Evolutionary conservation across 2,113 vertebrate genomes (phyloP).

Genomic region (Cricetomys ansorgei): DNA sequence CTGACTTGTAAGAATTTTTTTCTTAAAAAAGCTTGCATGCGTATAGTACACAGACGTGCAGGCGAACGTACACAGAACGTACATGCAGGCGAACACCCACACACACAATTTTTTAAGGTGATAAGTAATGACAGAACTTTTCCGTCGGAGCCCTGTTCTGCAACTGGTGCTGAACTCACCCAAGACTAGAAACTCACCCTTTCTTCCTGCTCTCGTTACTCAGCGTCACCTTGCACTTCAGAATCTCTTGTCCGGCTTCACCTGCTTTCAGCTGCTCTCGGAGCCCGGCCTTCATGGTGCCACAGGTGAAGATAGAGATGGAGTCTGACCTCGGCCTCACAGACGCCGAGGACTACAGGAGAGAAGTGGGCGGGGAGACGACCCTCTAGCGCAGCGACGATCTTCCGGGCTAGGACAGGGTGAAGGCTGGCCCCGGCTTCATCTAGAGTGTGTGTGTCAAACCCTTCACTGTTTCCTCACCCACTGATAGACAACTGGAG

Average conservation of each 20-base stretch:
- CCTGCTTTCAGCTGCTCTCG: slow-evolving; percentile 90
- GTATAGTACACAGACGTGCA: background rate
- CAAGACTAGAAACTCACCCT: background rate
- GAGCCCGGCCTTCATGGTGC: slow-evolving; percentile 90
- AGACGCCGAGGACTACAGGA: slow-evolving; percentile 87
- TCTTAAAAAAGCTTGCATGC: background rate
- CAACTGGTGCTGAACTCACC: background rate
- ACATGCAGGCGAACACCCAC: background rate
- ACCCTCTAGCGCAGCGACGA: slow-evolving; percentile 86
- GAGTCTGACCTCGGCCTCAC: slow-evolving; percentile 94
- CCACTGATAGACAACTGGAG: background rate
- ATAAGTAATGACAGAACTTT: background rate
- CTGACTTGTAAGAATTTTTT: background rate
- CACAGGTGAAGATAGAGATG: slow-evolving; percentile 98
- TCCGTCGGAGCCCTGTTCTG: background rate
- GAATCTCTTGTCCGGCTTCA: slow-evolving; percentile 97
- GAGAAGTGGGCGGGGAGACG: slow-evolving; percentile 93
- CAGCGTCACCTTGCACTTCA: slow-evolving; percentile 98
- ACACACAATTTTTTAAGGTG: background rate
- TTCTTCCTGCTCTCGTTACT: slow-evolving; percentile 33
- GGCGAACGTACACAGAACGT: background rate
- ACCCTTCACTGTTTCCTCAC: background rate
- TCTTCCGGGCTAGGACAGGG: background rate
- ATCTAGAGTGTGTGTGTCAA: background rate
- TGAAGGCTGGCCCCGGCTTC: background rate